Evolutionary conservation across 2,113 vertebrate genomes (phyloP).

Genomic region (Gavialis gangeticus): DNA sequence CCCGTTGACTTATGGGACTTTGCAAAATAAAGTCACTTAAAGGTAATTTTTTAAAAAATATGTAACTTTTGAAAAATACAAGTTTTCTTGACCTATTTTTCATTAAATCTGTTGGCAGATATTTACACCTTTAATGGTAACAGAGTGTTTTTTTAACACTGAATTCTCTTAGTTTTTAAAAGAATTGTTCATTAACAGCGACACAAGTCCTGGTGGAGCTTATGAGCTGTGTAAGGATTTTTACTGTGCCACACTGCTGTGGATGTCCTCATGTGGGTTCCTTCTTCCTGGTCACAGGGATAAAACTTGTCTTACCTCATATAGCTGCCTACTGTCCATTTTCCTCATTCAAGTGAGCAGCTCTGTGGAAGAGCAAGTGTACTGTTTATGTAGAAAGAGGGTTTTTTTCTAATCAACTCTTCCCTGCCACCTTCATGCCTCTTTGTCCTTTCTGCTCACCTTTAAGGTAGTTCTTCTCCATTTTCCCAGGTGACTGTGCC

Average conservation of each 20-base stretch:
- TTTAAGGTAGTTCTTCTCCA: neutral
- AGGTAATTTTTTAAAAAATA: too few species aligned
- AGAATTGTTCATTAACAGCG: neutral
- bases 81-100: neutral
- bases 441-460: neutral
- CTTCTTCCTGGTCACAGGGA: neutral
- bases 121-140: neutral
- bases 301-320: neutral
- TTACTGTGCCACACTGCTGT: neutral
- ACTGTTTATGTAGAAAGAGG: neutral
- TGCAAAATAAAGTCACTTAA: too few species aligned
- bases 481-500: neutral
- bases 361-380: rapidly evolving
- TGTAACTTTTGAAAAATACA: too few species aligned
- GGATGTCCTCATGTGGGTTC: rapidly evolving
- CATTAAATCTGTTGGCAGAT: neutral
- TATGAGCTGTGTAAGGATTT: neutral
- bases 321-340: neutral
- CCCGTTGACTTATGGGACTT: too few species aligned
- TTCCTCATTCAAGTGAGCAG: neutral
- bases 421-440: neutral
- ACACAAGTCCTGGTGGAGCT: rapidly evolving
- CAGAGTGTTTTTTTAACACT: neutral
- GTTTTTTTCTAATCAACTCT: neutral
- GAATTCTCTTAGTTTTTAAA: neutral